Percentiles rank a stretch among this genome's conserved stretches.
These are phyloP conservation scores for Drosophila sulfurigaster DNA, from an alignment of 1,140 invertebrate species.

Conservation along the genomic window DNA sequence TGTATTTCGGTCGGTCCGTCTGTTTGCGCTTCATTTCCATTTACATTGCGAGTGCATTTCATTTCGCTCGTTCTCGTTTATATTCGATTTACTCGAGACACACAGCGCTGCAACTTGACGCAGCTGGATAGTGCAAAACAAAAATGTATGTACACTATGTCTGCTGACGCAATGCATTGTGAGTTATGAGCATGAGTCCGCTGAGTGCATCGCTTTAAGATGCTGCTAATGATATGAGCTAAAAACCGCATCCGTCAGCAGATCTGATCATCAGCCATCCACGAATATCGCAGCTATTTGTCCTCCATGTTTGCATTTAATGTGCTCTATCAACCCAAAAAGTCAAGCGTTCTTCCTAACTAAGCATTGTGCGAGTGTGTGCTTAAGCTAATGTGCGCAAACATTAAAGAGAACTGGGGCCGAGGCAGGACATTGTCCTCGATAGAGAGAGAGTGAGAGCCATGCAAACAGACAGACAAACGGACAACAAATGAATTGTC, in stretches of 20 bases:
- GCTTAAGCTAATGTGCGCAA: conserved; percentile 39
- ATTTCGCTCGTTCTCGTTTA: conserved; percentile 5
- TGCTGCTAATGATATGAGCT: conserved; percentile 24
- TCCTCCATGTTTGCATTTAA: conserved; percentile 17
- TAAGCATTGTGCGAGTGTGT: conserved; percentile 10
- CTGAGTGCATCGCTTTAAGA: conserved; percentile 22
- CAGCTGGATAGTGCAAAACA: conserved; percentile 31
- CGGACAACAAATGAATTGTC: conserved; percentile 14
- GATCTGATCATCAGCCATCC: conserved; percentile 3
- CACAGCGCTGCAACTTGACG: conserved; percentile 27
- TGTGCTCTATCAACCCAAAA: conserved; percentile 15
- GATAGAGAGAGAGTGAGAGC: not conserved
- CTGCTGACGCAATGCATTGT: conserved; percentile 36
- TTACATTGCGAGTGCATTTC: conserved; percentile 34
- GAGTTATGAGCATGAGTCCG: not conserved
- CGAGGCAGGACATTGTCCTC: conserved; percentile 23
- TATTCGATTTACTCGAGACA: conserved; percentile 36
- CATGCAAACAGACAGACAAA: not conserved
- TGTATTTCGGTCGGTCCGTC: not conserved
- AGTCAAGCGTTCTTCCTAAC: not conserved
- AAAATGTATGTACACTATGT: conserved; percentile 7
- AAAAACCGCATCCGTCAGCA: conserved; percentile 17
- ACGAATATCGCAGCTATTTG: not conserved
- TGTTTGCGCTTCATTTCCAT: conserved; percentile 30
- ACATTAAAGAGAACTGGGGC: conserved; percentile 31